These are phyloP conservation scores for Pelochelys cantorii DNA, from an alignment of 2,797 vertebrate genomes.

Conservation along the genomic window DNA sequence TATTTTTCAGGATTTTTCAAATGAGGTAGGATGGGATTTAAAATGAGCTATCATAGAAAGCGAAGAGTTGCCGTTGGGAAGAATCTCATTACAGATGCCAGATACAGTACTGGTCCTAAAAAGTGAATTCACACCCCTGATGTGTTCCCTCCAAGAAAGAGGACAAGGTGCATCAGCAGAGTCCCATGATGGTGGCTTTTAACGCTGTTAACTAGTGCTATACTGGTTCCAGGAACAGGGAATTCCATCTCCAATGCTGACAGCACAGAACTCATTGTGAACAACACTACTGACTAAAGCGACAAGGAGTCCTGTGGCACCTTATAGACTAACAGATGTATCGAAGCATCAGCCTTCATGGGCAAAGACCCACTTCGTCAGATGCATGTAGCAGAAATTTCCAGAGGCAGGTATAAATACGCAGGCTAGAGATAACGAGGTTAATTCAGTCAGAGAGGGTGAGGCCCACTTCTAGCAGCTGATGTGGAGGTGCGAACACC, in stretches of 20 bases:
- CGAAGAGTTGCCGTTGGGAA: not conserved
- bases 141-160: not conserved
- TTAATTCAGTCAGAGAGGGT: too few relatives aligned
- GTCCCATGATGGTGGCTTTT: not conserved
- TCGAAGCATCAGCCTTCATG: too few relatives aligned
- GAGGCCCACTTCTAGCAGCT: too few relatives aligned
- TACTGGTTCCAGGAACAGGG: not conserved
- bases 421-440: too few relatives aligned
- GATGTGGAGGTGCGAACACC: too few relatives aligned
- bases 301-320: too few relatives aligned
- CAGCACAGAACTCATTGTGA: not conserved
- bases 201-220: not conserved
- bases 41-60: accelerated
- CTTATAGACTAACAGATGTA: too few relatives aligned
- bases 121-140: not conserved
- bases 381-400: too few relatives aligned
- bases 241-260: not conserved
- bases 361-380: too few relatives aligned
- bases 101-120: not conserved
- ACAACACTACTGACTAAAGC: not conserved
- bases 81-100: accelerated
- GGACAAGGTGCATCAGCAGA: not conserved
- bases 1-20: accelerated
- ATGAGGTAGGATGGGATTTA: not conserved
- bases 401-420: too few relatives aligned